Evolutionary conservation across 2,888 invertebrate species (phyloP).

Genomic region (Drosophila atripex): DNA sequence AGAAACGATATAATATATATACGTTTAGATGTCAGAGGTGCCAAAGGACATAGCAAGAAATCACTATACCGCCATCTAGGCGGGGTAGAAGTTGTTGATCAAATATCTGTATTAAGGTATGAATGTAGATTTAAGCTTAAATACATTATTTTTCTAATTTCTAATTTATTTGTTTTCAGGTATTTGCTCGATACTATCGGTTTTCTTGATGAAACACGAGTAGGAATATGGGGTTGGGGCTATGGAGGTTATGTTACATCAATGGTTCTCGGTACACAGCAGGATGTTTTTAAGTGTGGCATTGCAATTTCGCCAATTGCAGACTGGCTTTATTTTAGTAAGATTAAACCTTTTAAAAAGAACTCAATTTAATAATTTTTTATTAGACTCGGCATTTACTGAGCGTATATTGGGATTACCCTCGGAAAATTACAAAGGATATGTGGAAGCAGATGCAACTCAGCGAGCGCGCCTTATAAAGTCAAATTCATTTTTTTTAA

Average conservation of each 20-base stretch:
- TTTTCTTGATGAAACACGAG: slow-evolving; percentile 93
- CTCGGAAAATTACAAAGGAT: slow-evolving; percentile 93
- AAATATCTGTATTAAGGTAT: slow-evolving; percentile 92
- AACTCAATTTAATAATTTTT: slow-evolving; percentile 1
- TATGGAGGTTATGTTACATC: slow-evolving; percentile 97
- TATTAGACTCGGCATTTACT: slow-evolving; percentile 96
- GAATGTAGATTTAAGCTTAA: not conserved
- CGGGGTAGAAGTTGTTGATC: slow-evolving; percentile 95
- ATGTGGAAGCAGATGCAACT: slow-evolving; percentile 96
- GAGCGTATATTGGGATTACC: slow-evolving; percentile 96
- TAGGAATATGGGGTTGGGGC: slow-evolving; percentile 98
- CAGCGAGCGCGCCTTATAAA: slow-evolving; percentile 95
- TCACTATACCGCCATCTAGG: slow-evolving; percentile 93
- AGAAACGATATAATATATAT: slow-evolving; percentile 95
- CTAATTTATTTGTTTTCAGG: slow-evolving; percentile 81
- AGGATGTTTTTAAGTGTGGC: slow-evolving; percentile 95
- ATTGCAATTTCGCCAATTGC: slow-evolving; percentile 97
- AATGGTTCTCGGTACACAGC: slow-evolving; percentile 94
- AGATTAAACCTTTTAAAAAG: slow-evolving; percentile 77
- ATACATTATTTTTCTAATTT: not conserved
- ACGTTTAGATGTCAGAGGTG: slow-evolving; percentile 95
- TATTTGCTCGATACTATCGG: slow-evolving; percentile 91
- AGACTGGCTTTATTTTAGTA: slow-evolving; percentile 98
- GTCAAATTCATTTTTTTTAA: slow-evolving; percentile 92
- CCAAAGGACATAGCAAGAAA: slow-evolving; percentile 91